Base-by-base conservation (phyloP, 2,797 vertebrate species). In the Anomalospiza imberbis region DNA sequence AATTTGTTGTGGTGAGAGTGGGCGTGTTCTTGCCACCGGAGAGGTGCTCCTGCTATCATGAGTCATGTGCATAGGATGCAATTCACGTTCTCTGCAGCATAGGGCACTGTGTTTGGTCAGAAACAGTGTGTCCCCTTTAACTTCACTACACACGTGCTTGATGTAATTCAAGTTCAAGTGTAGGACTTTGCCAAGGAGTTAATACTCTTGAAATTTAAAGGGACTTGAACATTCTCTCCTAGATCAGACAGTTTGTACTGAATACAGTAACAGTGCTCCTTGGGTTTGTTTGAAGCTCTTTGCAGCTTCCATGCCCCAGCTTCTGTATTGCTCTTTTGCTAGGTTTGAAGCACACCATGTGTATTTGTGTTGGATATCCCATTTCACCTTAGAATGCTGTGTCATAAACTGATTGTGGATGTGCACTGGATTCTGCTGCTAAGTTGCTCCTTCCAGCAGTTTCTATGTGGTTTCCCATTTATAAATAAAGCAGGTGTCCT, bases 31-130 rank as follows among this genome's bases (percentile, higher is more conserved):
- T 73, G 29, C 44, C 20, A 3, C 28, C 31, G 44, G 45, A 21
- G 31, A n/a, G 62, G 44, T 17, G 40, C 26, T 75, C 32, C n/a
- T 5, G 8, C 16, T 17, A 1, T 57, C 24, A 31, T 1, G 0
- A 51, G 38, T 24, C 28, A 17, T 1, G 5, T 31, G 31, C 31
- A 17, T 2, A 2, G 21, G 5, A 6, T 3, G 2, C 11, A 17
- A 6, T 32, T 63, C 0, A 0, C 34, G 10, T 40, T 75, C 5
- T 21, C 7, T 65, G 5, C 4, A 3, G 13, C 1, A 2, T 1
- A 17, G 31, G 28, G 6, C 16, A 14, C 13, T 15, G 53, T 58
- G 2, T 50, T 61, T 51, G 12, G 24, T 57, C 50, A 65, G 54
- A 68, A 67, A 19, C 13, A 31, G 44, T n/a, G 11, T n/a, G 13